phyloP scores from a whole-genome alignment of 2,888 invertebrate genomes.

The Caenorhabditis sp. region DNA sequence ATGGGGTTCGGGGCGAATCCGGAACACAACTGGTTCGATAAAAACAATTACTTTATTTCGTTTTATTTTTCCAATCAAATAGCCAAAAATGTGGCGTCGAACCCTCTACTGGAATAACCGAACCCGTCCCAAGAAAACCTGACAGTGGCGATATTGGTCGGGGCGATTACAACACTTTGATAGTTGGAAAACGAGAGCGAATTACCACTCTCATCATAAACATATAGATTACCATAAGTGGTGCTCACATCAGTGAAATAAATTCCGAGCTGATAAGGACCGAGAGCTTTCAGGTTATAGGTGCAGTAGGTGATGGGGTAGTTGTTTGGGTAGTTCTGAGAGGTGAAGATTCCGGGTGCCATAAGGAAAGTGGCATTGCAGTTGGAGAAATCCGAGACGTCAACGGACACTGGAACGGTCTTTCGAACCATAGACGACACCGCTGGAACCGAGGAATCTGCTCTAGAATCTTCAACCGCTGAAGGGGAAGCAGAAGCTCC shows the following conservation, averaged over 20 bases:
- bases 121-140: background rate
- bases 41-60: too few species aligned
- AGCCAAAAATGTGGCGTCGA: background rate
- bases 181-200: background rate
- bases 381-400: background rate
- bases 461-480: background rate
- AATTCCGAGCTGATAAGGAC: conserved; percentile 3
- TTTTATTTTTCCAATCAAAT: background rate
- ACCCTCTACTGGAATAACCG: too few species aligned
- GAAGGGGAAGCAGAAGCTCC: background rate
- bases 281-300: conserved; percentile 2
- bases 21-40: too few species aligned
- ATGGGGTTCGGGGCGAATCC: too few species aligned
- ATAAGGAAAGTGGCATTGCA: conserved; percentile 18
- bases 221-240: background rate
- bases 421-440: too few species aligned
- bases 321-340: background rate
- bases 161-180: background rate
- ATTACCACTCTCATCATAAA: background rate
- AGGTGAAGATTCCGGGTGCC: conserved; percentile 19
- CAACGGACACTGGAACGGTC: background rate
- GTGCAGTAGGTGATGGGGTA: background rate
- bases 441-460: too few species aligned
- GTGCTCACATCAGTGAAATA: conserved; percentile 18
- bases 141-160: background rate